These are phyloP conservation scores for Poecilia latipinna DNA, from an alignment of 2,113 vertebrate species.

Conservation along the genomic window DNA sequence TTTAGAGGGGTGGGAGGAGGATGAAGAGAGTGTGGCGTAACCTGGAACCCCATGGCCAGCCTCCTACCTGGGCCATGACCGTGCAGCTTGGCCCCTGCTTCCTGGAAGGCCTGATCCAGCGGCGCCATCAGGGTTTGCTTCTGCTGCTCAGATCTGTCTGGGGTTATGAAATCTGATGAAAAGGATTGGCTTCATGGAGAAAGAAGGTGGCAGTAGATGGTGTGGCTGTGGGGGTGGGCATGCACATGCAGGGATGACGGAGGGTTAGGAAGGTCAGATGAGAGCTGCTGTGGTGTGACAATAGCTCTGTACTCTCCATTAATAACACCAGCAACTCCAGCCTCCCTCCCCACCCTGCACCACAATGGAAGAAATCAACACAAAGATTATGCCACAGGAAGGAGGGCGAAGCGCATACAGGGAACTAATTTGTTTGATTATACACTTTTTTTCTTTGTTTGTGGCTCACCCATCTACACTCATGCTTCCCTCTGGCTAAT, in stretches of 20 bases:
- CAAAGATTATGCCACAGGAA: constrained; percentile 37
- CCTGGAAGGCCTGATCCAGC: constrained; percentile 19
- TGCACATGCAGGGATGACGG: constrained; percentile 37
- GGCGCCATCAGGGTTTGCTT: neutral
- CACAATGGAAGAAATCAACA: constrained; percentile 51
- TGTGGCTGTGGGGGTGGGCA: constrained; percentile 5
- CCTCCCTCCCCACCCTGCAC: constrained; percentile 3
- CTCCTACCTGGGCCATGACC: too few species aligned
- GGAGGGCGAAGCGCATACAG: constrained; percentile 29
- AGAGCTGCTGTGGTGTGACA: constrained; percentile 45
- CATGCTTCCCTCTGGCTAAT: neutral
- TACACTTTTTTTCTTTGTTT: constrained; percentile 16
- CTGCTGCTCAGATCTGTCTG: neutral
- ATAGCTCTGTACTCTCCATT: constrained; percentile 47
- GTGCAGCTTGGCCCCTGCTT: neutral
- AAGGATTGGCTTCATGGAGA: neutral
- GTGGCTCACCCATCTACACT: neutral
- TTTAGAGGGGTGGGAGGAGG: neutral
- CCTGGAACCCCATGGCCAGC: neutral
- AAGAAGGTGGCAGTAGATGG: neutral
- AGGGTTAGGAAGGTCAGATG: constrained; percentile 59
- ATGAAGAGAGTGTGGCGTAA: neutral
- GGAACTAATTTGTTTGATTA: constrained; percentile 51
- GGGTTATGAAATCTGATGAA: constrained; percentile 25
- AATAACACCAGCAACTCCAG: constrained; percentile 5